Evolutionary conservation across 1,140 invertebrate genomes (phyloP).

Genomic region (Dreissena polymorpha): DNA sequence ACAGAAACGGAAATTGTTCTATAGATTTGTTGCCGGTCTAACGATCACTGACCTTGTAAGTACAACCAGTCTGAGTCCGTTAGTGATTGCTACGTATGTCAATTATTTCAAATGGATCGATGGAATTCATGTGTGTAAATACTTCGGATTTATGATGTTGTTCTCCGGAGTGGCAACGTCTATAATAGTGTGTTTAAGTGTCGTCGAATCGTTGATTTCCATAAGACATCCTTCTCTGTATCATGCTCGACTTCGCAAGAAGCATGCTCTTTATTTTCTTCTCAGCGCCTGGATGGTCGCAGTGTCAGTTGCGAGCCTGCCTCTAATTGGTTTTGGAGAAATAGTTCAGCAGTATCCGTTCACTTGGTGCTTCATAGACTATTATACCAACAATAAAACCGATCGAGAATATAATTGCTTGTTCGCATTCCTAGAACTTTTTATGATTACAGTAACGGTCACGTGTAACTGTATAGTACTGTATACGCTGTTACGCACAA

Average conservation of each 20-base stretch:
- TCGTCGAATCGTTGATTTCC: conserved; percentile 78
- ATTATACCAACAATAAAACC: conserved; percentile 65
- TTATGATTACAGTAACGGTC: conserved; percentile 71
- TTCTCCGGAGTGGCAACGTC: conserved; percentile 77
- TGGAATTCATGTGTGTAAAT: conserved; percentile 72
- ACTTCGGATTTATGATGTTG: conserved; percentile 79
- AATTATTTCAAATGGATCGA: conserved; percentile 69
- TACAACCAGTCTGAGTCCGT: conserved; percentile 67
- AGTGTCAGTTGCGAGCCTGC: conserved; percentile 74
- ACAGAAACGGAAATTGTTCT: conserved; percentile 70
- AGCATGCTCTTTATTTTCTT: conserved; percentile 71
- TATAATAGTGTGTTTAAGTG: conserved; percentile 78
- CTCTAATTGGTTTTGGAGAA: conserved; percentile 77
- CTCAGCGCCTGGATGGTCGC: conserved; percentile 74
- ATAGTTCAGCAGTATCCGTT: conserved; percentile 74
- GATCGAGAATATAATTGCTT: conserved; percentile 72
- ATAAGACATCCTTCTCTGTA: conserved; percentile 79
- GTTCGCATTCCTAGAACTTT: conserved; percentile 70
- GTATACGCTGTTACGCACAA: conserved; percentile 69
- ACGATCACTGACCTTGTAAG: conserved; percentile 73
- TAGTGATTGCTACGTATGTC: conserved; percentile 72
- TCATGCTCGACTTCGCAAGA: conserved; percentile 73
- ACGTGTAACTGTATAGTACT: conserved; percentile 76
- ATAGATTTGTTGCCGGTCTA: conserved; percentile 71
- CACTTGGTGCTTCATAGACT: conserved; percentile 80